phyloP scores from a whole-genome alignment of 2,888 invertebrate genomes.

The Petrophora chlorosata region DNA sequence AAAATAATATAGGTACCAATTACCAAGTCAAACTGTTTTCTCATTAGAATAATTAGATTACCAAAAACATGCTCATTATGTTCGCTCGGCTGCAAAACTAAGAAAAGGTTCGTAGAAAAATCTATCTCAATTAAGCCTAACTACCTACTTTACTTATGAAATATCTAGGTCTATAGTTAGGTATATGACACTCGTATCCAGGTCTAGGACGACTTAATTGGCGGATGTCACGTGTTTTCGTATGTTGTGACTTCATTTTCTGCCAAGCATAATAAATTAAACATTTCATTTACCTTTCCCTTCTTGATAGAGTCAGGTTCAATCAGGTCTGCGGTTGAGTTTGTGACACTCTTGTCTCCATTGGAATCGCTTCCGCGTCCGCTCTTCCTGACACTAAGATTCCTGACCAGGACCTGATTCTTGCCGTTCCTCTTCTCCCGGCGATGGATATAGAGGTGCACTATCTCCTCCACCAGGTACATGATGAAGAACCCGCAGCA shows the following conservation, averaged over 20 bases:
- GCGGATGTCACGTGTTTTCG: too few species aligned
- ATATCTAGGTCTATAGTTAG: too few species aligned
- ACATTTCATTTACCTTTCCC: conserved; percentile 45
- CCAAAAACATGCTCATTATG: too few species aligned
- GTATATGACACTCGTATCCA: too few species aligned
- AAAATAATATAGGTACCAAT: too few species aligned
- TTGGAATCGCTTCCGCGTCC: conserved; percentile 42
- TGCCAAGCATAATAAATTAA: background rate
- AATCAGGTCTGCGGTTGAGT: conserved; percentile 74
- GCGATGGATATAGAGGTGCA: conserved; percentile 87
- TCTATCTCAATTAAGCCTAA: too few species aligned
- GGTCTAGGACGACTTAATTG: too few species aligned
- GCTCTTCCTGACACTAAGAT: conserved; percentile 72
- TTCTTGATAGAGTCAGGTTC: conserved; percentile 56
- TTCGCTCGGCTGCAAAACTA: too few species aligned
- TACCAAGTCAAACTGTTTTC: too few species aligned
- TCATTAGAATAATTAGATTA: too few species aligned
- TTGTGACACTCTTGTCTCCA: conserved; percentile 62
- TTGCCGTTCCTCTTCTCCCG: conserved; percentile 68
- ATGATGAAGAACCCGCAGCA: conserved; percentile 90
- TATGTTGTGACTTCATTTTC: background rate
- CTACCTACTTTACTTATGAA: too few species aligned
- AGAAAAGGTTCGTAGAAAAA: too few species aligned
- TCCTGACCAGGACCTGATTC: conserved; percentile 64
- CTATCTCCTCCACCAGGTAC: conserved; percentile 91